Conservation (phyloP, 30 jellyfish, hydroid and myxozoan species). For the Cassiopea xamachana region DNA sequence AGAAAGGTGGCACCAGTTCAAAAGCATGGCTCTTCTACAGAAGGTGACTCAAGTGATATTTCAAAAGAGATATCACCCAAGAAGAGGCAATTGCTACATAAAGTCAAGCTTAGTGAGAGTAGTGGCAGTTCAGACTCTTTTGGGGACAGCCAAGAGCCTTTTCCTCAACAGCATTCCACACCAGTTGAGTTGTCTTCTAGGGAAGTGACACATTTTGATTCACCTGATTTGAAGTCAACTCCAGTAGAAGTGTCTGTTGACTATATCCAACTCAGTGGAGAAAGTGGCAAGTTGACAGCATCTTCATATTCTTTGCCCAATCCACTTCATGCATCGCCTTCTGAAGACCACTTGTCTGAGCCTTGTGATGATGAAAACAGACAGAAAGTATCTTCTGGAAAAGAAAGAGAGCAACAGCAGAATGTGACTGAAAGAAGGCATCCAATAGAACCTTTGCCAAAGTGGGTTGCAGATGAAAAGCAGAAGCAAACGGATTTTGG, state of each 20-base stretch:
- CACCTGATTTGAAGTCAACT: slow-evolving; percentile 37
- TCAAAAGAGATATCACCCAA: slow-evolving; percentile 7
- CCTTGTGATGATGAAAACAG: not conserved
- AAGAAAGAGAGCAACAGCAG: not conserved
- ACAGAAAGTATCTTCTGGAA: not conserved
- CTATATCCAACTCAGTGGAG: slow-evolving; percentile 36
- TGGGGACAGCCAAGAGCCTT: slow-evolving; percentile 13
- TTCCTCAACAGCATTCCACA: not conserved
- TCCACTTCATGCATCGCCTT: slow-evolving; percentile 50
- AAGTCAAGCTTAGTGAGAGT: not conserved
- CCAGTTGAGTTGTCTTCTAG: slow-evolving; percentile 37
- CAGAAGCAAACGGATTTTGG: slow-evolving; percentile 18
- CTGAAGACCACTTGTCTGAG: not conserved
- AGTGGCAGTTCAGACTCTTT: not conserved
- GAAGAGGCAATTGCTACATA: not conserved
- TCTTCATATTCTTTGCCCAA: slow-evolving; percentile 48
- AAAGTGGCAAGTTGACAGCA: not conserved
- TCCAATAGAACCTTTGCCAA: slow-evolving; percentile 4
- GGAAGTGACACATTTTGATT: slow-evolving; percentile 35
- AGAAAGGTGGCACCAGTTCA: slow-evolving; percentile 32
- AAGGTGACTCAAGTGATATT: slow-evolving; percentile 9
- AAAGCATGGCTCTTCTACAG: not conserved
- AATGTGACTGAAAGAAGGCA: not conserved
- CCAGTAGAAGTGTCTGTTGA: slow-evolving; percentile 25
- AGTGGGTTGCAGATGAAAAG: slow-evolving; percentile 20